These are phyloP conservation scores for Tinea trinotella DNA, from an alignment of 2,888 invertebrate species.

Conservation along the genomic window DNA sequence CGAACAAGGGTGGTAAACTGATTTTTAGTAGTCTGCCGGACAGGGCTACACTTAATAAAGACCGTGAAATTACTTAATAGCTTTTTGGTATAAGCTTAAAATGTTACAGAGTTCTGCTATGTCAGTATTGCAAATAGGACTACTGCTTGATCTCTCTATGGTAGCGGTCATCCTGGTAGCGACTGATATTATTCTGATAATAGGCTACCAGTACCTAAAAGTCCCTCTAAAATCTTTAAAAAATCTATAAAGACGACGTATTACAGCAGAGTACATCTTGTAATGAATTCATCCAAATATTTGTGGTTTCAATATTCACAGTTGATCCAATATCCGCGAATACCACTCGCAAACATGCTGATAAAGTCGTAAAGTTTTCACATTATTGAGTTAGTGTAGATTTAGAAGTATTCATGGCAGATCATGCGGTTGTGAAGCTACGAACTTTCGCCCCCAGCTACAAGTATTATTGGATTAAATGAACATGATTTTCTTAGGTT, in stretches of 20 bases:
- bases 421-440: neutral
- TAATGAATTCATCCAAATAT: neutral
- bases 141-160: no score
- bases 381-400: conserved; percentile 6
- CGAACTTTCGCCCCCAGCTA: neutral
- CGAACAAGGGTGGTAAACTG: no score
- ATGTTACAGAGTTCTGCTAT: no score
- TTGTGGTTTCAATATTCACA: neutral
- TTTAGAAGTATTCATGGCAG: conserved; percentile 6
- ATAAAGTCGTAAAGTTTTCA: conserved; percentile 6
- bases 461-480: neutral
- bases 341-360: neutral
- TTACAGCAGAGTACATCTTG: neutral
- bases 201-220: no score
- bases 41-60: no score
- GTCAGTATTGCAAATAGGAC: no score
- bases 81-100: no score
- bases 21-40: no score
- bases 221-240: neutral
- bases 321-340: neutral
- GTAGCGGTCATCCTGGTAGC: no score
- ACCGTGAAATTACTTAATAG: no score
- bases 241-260: neutral
- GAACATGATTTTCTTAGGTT: neutral
- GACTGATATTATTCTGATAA: no score